Evolutionary conservation across 2,797 vertebrate species (phyloP).

Genomic region (Poecilia velifera): DNA sequence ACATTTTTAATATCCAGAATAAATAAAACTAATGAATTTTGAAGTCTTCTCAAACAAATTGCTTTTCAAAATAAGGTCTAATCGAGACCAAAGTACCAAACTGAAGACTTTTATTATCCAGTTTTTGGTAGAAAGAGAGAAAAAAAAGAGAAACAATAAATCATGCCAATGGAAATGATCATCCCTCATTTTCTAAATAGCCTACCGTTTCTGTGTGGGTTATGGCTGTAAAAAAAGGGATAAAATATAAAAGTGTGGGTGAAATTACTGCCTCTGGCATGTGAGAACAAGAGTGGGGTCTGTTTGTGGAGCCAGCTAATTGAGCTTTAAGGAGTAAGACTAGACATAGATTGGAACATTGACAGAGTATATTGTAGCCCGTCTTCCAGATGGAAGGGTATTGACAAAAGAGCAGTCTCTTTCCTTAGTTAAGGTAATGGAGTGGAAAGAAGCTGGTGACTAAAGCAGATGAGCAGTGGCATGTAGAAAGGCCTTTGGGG

Average conservation of each 20-base stretch:
- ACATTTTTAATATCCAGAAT: no score
- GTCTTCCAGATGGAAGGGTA: slow-evolving; percentile 61
- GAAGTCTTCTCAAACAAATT: no score
- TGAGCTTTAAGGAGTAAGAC: slow-evolving; percentile 52
- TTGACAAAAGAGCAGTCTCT: slow-evolving; percentile 71
- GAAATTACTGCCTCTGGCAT: slow-evolving; percentile 39
- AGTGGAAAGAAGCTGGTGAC: slow-evolving; percentile 53
- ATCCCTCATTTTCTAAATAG: neutral
- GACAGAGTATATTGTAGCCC: slow-evolving; percentile 27
- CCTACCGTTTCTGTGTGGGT: neutral
- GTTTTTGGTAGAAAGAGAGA: no score
- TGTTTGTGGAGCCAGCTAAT: slow-evolving; percentile 48
- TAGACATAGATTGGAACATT: slow-evolving; percentile 4
- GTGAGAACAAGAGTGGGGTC: slow-evolving; percentile 54
- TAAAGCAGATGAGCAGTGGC: slow-evolving; percentile 38
- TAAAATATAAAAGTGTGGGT: slow-evolving; percentile 11
- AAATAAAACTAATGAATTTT: no score
- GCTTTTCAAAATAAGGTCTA: no score
- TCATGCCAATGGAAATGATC: no score
- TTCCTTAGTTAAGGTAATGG: slow-evolving; percentile 73
- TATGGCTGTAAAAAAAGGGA: slow-evolving; percentile 1
- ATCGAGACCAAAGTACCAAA: no score
- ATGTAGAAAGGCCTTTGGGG: slow-evolving; percentile 59
- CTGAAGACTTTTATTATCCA: no score
- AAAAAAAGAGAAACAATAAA: no score